Evolutionary conservation across 2,797 vertebrate genomes (phyloP).

Genomic region (Oryzias sinensis): DNA sequence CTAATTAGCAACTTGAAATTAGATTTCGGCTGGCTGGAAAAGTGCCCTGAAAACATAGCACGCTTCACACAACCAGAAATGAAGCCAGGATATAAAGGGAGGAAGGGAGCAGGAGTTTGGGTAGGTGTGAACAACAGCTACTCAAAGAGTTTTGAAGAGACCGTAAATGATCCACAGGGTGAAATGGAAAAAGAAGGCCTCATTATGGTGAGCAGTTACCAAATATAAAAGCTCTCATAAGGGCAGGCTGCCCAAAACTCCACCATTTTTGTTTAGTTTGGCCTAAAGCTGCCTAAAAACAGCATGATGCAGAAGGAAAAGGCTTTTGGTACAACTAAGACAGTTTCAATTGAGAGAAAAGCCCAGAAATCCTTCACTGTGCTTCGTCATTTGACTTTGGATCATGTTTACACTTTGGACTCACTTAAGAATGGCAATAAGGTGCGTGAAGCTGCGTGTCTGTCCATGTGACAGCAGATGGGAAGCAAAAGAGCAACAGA

Average conservation of each 20-base stretch:
- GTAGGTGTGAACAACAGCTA: slow-evolving; percentile 52
- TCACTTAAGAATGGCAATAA: slow-evolving; percentile 25
- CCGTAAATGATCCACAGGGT: slow-evolving; percentile 39
- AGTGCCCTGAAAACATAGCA: slow-evolving; percentile 32
- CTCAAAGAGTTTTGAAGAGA: slow-evolving; percentile 54
- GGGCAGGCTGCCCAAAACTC: slow-evolving; percentile 20
- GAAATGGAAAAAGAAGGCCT: slow-evolving; percentile 37
- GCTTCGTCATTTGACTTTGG: slow-evolving; percentile 15
- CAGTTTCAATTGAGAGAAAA: slow-evolving; percentile 12
- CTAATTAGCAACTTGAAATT: slow-evolving; percentile 60
- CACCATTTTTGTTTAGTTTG: slow-evolving; percentile 15
- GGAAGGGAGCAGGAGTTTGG: slow-evolving; percentile 43
- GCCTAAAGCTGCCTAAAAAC: slow-evolving; percentile 6
- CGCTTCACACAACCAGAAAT: slow-evolving; percentile 34
- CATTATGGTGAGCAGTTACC: slow-evolving; percentile 32
- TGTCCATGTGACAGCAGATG: slow-evolving; percentile 55
- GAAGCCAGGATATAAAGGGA: slow-evolving; percentile 8
- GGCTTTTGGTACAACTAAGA: background rate
- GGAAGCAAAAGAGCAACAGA: slow-evolving; percentile 60
- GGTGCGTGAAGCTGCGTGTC: slow-evolving; percentile 41
- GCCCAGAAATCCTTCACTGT: slow-evolving; percentile 9
- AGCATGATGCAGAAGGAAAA: background rate
- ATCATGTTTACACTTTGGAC: slow-evolving; percentile 13
- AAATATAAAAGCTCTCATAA: slow-evolving; percentile 28
- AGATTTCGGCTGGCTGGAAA: slow-evolving; percentile 48